These are phyloP conservation scores for Henricia sp. DNA, from an alignment of 53 echinoderm and acorn worm genomes.

Conservation along the genomic window DNA sequence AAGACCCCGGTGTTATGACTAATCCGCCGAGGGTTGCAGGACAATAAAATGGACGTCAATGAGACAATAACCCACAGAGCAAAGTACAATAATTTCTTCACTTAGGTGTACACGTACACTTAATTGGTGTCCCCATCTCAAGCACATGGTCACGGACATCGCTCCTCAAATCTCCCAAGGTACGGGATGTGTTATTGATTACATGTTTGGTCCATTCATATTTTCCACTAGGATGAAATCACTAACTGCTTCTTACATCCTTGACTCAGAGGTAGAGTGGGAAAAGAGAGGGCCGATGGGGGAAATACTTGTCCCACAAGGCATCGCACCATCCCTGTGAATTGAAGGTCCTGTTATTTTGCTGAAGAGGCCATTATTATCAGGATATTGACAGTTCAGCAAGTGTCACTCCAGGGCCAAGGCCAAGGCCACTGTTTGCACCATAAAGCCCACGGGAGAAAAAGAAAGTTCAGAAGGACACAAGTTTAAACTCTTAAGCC, in stretches of 20 bases:
- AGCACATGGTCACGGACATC: neutral
- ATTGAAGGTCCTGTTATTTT: slow-evolving; percentile 7
- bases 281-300: too few relatives aligned
- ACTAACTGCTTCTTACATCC: neutral
- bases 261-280: neutral
- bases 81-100: slow-evolving; percentile 1
- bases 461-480: neutral
- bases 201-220: slow-evolving; percentile 32
- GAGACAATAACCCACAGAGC: neutral
- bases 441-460: slow-evolving; percentile 11
- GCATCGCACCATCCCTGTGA: neutral
- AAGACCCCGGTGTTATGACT: neutral
- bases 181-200: slow-evolving; percentile 28
- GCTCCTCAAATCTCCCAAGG: slow-evolving; percentile 16
- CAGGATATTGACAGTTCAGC: slow-evolving; percentile 33
- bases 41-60: neutral
- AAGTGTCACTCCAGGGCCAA: slow-evolving; percentile 39
- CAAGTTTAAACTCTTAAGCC: neutral
- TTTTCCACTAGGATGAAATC: neutral
- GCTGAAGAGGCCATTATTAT: slow-evolving; percentile 27
- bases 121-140: slow-evolving; percentile 55
- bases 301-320: too few relatives aligned
- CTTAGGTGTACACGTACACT: slow-evolving; percentile 45
- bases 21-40: neutral
- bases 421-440: slow-evolving; percentile 46